Percentiles rank a stretch among this genome's conserved stretches.
These are phyloP conservation scores for Phoebastria nigripes DNA, from an alignment of 2,797 vertebrate genomes.

Conservation along the genomic window DNA sequence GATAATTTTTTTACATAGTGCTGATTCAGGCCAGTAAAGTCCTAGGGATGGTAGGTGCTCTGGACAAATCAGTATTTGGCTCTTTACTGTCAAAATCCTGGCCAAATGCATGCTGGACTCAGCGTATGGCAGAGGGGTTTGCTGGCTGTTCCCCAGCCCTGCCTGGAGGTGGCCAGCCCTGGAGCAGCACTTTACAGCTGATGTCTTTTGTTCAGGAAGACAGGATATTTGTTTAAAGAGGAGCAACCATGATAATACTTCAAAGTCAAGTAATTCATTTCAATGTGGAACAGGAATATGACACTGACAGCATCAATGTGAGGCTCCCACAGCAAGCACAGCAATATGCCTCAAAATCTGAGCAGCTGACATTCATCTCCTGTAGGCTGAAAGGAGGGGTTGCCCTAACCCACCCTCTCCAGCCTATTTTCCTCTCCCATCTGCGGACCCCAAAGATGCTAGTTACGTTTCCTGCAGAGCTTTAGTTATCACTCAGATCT, in stretches of 20 bases:
- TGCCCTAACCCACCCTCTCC: background rate
- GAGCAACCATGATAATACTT: background rate
- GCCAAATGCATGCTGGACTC: background rate
- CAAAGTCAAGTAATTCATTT: slow-evolving; percentile 16
- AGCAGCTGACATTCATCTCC: background rate
- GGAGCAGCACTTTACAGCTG: background rate
- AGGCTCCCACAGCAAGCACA: background rate
- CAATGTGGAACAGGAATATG: background rate
- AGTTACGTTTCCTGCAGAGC: background rate
- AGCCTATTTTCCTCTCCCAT: background rate
- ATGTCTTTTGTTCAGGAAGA: background rate
- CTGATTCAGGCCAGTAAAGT: background rate
- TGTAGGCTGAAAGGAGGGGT: background rate
- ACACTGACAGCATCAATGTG: background rate
- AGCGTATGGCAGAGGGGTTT: background rate
- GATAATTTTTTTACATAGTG: background rate
- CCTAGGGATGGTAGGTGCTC: background rate
- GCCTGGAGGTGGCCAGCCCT: background rate
- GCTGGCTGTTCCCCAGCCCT: background rate
- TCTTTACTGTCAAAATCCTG: background rate
- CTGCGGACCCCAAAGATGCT: background rate
- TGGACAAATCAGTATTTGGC: background rate
- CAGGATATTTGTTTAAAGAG: slow-evolving; percentile 8
- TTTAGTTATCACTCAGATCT: background rate
- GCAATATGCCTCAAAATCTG: background rate